These are phyloP conservation scores for Sminthurinus aureus DNA, from an alignment of 2,888 invertebrate genomes.

Conservation along the genomic window DNA sequence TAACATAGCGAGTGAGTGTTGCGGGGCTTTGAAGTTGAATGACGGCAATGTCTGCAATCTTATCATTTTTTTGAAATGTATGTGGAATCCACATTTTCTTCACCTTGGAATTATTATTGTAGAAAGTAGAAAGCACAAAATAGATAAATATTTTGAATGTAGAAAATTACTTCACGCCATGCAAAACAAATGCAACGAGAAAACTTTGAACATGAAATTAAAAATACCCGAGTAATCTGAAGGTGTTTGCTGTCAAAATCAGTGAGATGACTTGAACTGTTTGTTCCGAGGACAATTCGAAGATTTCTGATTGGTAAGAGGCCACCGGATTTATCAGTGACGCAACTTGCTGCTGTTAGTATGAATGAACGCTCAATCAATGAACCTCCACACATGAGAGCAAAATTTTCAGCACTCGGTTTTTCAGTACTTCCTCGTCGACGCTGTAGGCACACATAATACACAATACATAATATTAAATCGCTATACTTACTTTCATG, in stretches of 20 bases:
- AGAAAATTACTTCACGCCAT: not conserved
- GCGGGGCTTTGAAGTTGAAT: not conserved
- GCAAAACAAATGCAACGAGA: not conserved
- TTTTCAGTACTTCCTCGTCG: not conserved
- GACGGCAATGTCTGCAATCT: not conserved
- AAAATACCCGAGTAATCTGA: not conserved
- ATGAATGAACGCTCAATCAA: not conserved
- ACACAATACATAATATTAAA: no score
- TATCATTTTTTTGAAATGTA: not conserved
- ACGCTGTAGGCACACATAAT: not conserved
- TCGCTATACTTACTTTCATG: no score
- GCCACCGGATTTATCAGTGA: not conserved
- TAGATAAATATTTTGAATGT: not conserved
- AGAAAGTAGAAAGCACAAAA: not conserved
- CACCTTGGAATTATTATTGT: not conserved
- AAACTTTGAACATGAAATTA: no score
- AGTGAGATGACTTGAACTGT: not conserved
- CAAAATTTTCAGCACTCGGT: no score
- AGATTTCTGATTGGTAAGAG: not conserved
- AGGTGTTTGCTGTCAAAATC: not conserved
- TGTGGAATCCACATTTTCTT: conserved; percentile 9
- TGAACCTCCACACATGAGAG: not conserved
- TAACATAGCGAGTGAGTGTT: not conserved
- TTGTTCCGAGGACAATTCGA: not conserved
- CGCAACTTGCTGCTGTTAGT: not conserved